A percentile compares a stretch with the other conserved stretches of the same genome.
phyloP scores from a whole-genome alignment of 1,140 invertebrate genomes.

The Idris sp. region DNA sequence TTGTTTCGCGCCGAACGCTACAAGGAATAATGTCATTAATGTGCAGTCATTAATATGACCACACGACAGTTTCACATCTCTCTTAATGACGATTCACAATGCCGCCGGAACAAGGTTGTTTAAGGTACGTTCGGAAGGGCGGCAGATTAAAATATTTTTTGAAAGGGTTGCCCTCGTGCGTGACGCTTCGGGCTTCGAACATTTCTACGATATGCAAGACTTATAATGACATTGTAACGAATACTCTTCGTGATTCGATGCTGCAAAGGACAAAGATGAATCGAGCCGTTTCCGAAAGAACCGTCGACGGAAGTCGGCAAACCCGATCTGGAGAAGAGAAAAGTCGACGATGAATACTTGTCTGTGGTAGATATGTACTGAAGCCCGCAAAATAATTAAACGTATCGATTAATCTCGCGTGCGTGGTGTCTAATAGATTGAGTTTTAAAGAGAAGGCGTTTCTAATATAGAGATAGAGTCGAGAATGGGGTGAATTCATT shows the following conservation, averaged over 20 bases:
- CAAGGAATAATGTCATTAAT: constrained; percentile 65
- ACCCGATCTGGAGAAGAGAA: constrained; percentile 15
- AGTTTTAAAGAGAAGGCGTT: constrained; percentile 46
- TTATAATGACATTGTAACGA: constrained; percentile 64
- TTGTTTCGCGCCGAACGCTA: constrained; percentile 44
- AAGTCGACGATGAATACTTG: constrained; percentile 19
- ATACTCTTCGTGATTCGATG: constrained; percentile 50
- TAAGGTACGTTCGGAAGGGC: constrained; percentile 55
- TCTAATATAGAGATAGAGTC: constrained; percentile 17
- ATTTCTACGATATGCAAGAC: constrained; percentile 18
- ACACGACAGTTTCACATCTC: constrained; percentile 59
- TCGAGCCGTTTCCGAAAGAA: constrained; percentile 63
- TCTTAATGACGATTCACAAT: constrained; percentile 64
- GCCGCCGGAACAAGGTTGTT: constrained; percentile 54
- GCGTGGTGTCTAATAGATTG: constrained; percentile 32
- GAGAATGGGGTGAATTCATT: constrained; percentile 25
- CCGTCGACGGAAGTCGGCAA: constrained; percentile 47
- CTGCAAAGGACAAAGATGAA: constrained; percentile 61
- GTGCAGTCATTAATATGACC: constrained; percentile 60
- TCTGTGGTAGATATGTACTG: not conserved
- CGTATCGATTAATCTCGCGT: constrained; percentile 39
- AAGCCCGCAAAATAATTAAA: constrained; percentile 35
- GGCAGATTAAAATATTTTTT: constrained; percentile 63
- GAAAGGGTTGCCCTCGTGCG: constrained; percentile 55
- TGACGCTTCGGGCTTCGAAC: constrained; percentile 33